These are phyloP conservation scores for Andrena cerasifolii DNA, from an alignment of 1,140 invertebrate genomes.

Conservation along the genomic window DNA sequence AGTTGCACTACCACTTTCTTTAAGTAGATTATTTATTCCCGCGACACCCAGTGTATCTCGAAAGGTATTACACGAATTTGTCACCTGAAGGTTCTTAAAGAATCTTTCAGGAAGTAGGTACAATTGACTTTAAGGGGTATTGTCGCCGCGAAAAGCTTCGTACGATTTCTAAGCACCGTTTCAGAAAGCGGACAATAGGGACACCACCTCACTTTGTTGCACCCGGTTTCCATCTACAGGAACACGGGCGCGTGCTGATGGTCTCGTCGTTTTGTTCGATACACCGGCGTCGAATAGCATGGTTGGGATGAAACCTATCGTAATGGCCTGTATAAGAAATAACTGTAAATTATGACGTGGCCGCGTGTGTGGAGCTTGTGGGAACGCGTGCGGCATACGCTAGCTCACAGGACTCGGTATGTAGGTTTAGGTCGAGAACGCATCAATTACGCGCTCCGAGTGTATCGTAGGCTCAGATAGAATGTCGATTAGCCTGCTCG, in stretches of 20 bases:
- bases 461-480: constrained; percentile 45
- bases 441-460: constrained; percentile 66
- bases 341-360: constrained; percentile 68
- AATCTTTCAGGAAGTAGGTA: not conserved
- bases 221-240: not conserved
- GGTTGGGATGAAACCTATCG: constrained; percentile 27
- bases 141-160: not conserved
- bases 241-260: not conserved
- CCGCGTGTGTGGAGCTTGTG: constrained; percentile 44
- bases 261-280: constrained; percentile 25
- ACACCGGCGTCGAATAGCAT: constrained; percentile 11
- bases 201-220: not conserved
- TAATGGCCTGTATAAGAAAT: constrained; percentile 54
- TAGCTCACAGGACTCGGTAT: constrained; percentile 57
- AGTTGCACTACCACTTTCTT: too few relatives aligned
- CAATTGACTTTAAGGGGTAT: not conserved
- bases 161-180: not conserved
- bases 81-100: not conserved
- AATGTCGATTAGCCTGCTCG: constrained; percentile 38
- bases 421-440: constrained; percentile 69
- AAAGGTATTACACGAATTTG: not conserved
- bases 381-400: constrained; percentile 57
- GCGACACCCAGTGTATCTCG: too few relatives aligned
- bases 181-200: not conserved
- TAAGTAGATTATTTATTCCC: too few relatives aligned